A percentile compares a stretch with the other conserved stretches of the same genome.
Evolutionary conservation across 2,113 vertebrate species (phyloP).

Genomic region (Ochotona princeps): DNA sequence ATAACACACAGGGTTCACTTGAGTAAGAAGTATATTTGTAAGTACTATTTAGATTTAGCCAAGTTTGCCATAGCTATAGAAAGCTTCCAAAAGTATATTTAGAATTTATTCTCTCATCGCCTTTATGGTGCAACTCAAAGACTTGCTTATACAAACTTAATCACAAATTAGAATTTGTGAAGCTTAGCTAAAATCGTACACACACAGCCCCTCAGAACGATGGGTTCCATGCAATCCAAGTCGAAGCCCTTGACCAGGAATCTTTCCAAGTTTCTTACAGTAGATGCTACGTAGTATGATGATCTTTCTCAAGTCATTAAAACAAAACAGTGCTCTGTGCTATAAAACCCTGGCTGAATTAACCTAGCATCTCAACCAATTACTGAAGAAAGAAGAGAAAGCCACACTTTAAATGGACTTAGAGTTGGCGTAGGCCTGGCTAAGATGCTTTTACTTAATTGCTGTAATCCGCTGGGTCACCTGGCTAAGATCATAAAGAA

Average conservation of each 20-base stretch:
- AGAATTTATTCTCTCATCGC: not conserved
- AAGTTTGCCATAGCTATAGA: constrained; percentile 2
- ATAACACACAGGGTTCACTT: constrained; percentile 57
- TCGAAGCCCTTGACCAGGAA: not conserved
- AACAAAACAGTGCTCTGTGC: not conserved
- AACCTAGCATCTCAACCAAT: not conserved
- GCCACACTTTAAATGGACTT: not conserved
- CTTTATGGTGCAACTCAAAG: not conserved
- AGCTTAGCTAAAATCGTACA: not conserved
- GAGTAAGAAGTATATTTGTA: constrained; percentile 65
- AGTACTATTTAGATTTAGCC: constrained; percentile 28
- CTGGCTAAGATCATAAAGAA: not conserved
- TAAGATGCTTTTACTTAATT: not conserved
- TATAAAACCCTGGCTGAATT: not conserved
- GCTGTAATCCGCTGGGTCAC: not conserved
- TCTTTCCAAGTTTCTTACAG: not conserved
- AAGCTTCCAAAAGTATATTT: constrained; percentile 2
- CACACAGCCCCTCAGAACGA: not conserved
- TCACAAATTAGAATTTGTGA: not conserved
- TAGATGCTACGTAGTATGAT: not conserved
- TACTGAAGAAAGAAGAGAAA: not conserved
- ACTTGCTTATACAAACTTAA: not conserved
- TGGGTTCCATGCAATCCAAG: not conserved
- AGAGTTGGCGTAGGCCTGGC: not conserved
- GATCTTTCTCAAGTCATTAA: not conserved